Conservation (phyloP, 2,113 vertebrate species). For the Oreotragus oreotragus region DNA sequence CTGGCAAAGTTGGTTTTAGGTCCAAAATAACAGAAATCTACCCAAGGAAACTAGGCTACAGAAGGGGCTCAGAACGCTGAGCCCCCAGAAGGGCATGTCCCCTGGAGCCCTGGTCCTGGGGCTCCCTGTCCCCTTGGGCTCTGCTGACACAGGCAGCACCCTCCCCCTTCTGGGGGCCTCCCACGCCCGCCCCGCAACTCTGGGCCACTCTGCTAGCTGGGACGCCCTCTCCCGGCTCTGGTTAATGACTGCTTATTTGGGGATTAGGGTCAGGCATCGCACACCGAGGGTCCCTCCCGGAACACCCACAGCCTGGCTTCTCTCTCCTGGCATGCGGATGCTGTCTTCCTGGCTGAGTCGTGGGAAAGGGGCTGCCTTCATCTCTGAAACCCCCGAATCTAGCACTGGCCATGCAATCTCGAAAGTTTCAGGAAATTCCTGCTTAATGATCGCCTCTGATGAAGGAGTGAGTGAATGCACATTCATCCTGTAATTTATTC, state of each 20-base stretch:
- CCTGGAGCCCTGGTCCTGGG: neutral
- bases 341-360: neutral
- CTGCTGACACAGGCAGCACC: neutral
- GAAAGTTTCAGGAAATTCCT: neutral
- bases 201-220: neutral
- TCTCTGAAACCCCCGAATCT: neutral
- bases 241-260: neutral
- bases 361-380: neutral
- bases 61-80: too few species aligned
- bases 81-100: rapidly evolving
- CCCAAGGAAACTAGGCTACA: neutral
- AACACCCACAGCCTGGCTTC: rapidly evolving
- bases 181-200: neutral
- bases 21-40: neutral
- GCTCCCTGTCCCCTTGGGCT: neutral
- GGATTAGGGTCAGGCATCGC: neutral
- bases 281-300: neutral
- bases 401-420: neutral
- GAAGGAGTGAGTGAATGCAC: neutral
- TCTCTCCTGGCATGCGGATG: rapidly evolving
- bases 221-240: neutral
- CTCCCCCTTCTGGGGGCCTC: neutral
- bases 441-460: neutral
- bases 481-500: neutral
- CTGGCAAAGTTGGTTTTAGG: neutral